Base-by-base conservation (phyloP, 2,888 invertebrate genomes). In the Nycteola revayana region DNA sequence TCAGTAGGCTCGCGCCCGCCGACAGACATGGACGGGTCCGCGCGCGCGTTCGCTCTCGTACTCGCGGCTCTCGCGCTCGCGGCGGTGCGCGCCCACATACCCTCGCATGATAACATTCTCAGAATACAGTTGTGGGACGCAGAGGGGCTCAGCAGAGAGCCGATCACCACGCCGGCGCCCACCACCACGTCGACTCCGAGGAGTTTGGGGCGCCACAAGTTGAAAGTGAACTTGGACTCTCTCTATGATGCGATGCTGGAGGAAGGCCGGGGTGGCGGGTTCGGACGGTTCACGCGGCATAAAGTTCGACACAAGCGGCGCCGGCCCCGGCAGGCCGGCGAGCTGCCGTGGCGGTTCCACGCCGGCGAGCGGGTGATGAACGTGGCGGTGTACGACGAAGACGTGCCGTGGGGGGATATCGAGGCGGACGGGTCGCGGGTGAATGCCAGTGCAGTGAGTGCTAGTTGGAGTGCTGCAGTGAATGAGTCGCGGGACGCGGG, bases 271-370 rank as follows among this genome's bases (percentile, higher is more conserved):
- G 75, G 75, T 17, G 75, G 74, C 9, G 78, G 75, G 5, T 72
- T 72, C 32, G 76, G 78, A 17, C 68, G 85, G 49, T 85, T 80
- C 53, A 82, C 85, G 20, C 68, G 85, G 38, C 88, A 88, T 38
- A 78, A 78, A 67, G 88, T 87, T 30, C 63, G 88, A 49, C 88
- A 88, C 44, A 88, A 88, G 85, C 66, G 89, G 49, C 80, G 88
- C 36, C 73, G 86, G 66, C 72, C 86, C 3, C 69, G 87, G 51
- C 78, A 82, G 55, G 77, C 77, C 18, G 61, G 66, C 10, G 82
- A 84, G 25, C 66, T 78, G 45, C 89, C 86, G 47, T 89, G 90
- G 90, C 80, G 89, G 74, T 90, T 90, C 72, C 89, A 89, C 60
- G 67, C 79, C 52, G 91, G 91, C 48, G 77, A 85, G 56, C 74